A percentile compares a stretch with the other conserved stretches of the same genome.
These are phyloP conservation scores for Alviniconcha strummeri DNA, from an alignment of 2,888 invertebrate genomes.

Conservation along the genomic window DNA sequence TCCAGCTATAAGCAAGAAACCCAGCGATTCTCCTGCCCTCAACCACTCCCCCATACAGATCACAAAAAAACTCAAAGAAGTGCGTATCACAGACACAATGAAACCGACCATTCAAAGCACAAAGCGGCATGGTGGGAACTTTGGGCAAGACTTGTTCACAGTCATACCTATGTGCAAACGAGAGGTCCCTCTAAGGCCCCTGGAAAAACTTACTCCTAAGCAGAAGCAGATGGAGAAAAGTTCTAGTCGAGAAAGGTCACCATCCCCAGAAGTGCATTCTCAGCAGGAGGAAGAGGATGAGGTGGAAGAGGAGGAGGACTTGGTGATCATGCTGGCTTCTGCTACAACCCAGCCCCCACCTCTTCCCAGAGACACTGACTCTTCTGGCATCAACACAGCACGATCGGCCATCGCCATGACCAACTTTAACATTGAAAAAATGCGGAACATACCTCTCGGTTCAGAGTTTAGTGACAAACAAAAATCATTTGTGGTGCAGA, in stretches of 20 bases:
- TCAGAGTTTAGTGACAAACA: conserved; percentile 14
- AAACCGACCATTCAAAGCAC: conserved; percentile 17
- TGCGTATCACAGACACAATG: conserved; percentile 5
- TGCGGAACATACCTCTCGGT: conserved; percentile 21
- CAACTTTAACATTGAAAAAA: conserved; percentile 34
- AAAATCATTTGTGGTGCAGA: background rate
- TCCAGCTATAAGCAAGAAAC: background rate
- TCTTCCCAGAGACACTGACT: conserved; percentile 14
- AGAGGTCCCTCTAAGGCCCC: conserved; percentile 32
- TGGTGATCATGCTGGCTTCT: conserved; percentile 16
- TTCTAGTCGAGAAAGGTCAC: background rate
- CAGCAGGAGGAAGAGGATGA: background rate
- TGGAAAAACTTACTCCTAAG: conserved; percentile 40
- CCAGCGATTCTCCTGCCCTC: background rate
- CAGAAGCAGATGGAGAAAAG: conserved; percentile 28
- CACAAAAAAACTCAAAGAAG: conserved; percentile 21
- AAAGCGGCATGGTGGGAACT: conserved; percentile 19
- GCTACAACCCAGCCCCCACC: conserved; percentile 8
- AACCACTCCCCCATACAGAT: conserved; percentile 19
- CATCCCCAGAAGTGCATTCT: conserved; percentile 4
- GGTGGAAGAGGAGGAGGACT: background rate
- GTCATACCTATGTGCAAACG: conserved; percentile 28
- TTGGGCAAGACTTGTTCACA: conserved; percentile 33
- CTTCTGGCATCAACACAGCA: conserved; percentile 27
- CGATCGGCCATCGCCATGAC: conserved; percentile 30